These are phyloP conservation scores for Oncorhynchus tshawytscha DNA, from an alignment of 2,113 vertebrate species.

Conservation along the genomic window DNA sequence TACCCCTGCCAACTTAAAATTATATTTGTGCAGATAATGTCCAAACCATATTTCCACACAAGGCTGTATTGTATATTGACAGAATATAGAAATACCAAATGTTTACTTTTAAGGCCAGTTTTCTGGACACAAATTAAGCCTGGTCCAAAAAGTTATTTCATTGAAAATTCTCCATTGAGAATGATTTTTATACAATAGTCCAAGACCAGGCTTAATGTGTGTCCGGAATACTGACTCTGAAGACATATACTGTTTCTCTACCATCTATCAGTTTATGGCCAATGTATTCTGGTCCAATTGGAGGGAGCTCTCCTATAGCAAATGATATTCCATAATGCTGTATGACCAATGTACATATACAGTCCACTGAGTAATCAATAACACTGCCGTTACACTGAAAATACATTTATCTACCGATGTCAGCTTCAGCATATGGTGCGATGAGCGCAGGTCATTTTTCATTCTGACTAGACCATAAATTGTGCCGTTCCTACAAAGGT, in stretches of 20 bases:
- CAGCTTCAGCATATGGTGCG: neutral
- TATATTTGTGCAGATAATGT: too few species aligned
- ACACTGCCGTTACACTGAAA: constrained; percentile 17
- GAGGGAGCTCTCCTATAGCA: constrained; percentile 1
- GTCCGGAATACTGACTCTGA: too few species aligned
- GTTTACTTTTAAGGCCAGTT: too few species aligned
- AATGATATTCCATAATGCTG: constrained; percentile 17
- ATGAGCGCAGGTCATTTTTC: constrained; percentile 21
- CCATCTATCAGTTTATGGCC: constrained; percentile 2
- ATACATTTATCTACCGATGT: constrained; percentile 37
- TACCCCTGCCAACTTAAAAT: too few species aligned
- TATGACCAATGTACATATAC: constrained; percentile 23
- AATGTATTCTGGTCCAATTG: neutral
- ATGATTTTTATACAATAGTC: too few species aligned
- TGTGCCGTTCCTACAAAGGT: neutral
- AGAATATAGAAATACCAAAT: too few species aligned
- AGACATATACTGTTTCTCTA: neutral
- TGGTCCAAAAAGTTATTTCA: too few species aligned
- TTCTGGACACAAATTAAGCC: too few species aligned
- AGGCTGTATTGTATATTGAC: too few species aligned
- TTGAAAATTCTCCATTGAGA: too few species aligned
- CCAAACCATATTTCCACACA: too few species aligned
- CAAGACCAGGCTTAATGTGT: too few species aligned
- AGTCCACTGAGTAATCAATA: constrained; percentile 39
- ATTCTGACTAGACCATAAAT: constrained; percentile 14